Base-by-base conservation (phyloP, 2,888 invertebrate species). In the Troilus luridus region DNA sequence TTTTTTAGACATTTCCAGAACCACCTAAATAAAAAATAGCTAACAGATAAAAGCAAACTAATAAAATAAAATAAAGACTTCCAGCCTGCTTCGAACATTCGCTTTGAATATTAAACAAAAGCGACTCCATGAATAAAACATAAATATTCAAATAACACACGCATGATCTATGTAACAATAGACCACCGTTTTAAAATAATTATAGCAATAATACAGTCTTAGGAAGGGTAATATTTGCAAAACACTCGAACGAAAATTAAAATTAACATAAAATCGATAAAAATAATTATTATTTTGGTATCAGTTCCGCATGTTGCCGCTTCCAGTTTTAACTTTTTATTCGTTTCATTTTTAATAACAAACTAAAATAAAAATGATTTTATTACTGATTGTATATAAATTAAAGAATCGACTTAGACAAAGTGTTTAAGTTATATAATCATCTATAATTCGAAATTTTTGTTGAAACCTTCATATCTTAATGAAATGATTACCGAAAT, bases 1-100 rank as follows among this genome's bases (percentile, higher is more conserved):
- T 19, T 85, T 85, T 85, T 85, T 85, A 85, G 56, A n/a, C 85
- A 56, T 85, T 41, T 85, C 56, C 72, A 41, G 72, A 14, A 56
- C 56, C 85, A 7, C 12, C 56, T 21, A n/a, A 85, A 81, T 54
- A 9, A 54, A 56, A 85, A 56, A 58, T 41, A 41, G 41, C 1
- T 41, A 12, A 77, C 17, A 9, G 56, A 85, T 11, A n/a, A 85
- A n/a, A 54, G n/a, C n/a, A 54, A n/a, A 85, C 14, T n/a, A 41
- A 67, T 9, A 85, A 1, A 85, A 6, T 19, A 21, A 56, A 56
- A 41, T 41, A 41, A 41, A 5, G 41, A 41, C 41, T 41, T n/a
- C 7, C 5, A 56, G 11, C 3, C 85, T 56, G 11, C 85, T n/a
- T 41, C 41, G 41, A 56, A 56, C 14, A 58, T 12, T 41, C n/a